Conservation (phyloP, 2,888 invertebrate species). For the Tortrix viridana region DNA sequence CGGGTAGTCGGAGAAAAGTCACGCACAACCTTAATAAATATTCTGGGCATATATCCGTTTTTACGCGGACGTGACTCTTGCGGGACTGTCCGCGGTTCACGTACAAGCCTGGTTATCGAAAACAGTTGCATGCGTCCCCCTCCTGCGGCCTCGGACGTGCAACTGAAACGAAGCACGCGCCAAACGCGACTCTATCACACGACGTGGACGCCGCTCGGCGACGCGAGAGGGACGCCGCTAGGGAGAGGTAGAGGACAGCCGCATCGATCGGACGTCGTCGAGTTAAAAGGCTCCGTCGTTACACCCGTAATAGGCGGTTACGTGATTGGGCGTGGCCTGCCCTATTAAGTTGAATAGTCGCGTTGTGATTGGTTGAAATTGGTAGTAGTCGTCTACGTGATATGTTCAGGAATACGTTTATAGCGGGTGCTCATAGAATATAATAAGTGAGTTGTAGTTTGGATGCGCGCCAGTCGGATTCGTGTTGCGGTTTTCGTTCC, state of each 20-base stretch:
- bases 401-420: constrained; percentile 84
- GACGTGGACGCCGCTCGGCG: constrained; percentile 69
- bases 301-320: constrained; percentile 84
- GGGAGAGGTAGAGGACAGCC: constrained; percentile 55
- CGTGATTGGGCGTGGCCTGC: constrained; percentile 83
- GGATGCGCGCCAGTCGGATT: constrained; percentile 76
- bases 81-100: constrained; percentile 82
- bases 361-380: constrained; percentile 83
- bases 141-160: constrained; percentile 81
- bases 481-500: constrained; percentile 72
- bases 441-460: constrained; percentile 81
- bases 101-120: constrained; percentile 83
- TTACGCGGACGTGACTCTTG: constrained; percentile 82
- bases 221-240: constrained; percentile 63
- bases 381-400: constrained; percentile 83
- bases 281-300: constrained; percentile 84
- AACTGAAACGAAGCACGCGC: constrained; percentile 81
- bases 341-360: constrained; percentile 84
- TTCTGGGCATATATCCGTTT: constrained; percentile 86
- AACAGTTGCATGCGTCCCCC: constrained; percentile 83
- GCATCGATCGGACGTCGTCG: constrained; percentile 77
- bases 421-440: constrained; percentile 81
- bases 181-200: constrained; percentile 82
- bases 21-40: constrained; percentile 85
- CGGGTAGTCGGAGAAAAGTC: constrained; percentile 82